Base-by-base conservation (phyloP, 2,888 invertebrate species). In the Deilephila porcellus region DNA sequence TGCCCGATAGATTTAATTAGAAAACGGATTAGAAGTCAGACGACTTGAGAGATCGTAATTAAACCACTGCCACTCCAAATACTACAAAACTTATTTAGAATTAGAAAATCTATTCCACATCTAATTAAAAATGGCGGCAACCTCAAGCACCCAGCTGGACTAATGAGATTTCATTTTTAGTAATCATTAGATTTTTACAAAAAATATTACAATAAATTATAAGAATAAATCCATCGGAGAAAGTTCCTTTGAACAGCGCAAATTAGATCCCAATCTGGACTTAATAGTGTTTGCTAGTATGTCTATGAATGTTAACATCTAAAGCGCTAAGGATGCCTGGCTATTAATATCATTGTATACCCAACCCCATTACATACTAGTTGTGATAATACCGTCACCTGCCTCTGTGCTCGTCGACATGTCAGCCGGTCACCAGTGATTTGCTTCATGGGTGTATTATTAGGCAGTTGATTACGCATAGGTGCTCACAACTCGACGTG, bases 1-100 rank as follows among this genome's bases (percentile, higher is more conserved):
- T 14, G 56, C 5, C 4, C 56, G n/a, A n/a, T 56, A 56, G 19
- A 56, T 56, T 56, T 56, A 56, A 56, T 56, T 56, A 56, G 19
- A 56, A 56, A 56, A 56, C 19, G 19, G 56, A 56, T 56, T 56
- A n/a, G 14, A n/a, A 56, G n/a, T n/a, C 56, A 3, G 56, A 56
- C n/a, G 56, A n/a, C 56, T 56, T 56, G 56, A 56, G 56, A n/a
- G 17, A n/a, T 56, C 56, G 45, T 45, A 56, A 56, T 56, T 56
- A 56, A 56, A 56, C 19, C 56, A 56, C 7, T 56, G 7, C 19
- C 4, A 56, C 56, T 4, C n/a, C 29, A 60, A 60, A 29, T 11
- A 60, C 7, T 25, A 29, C 29, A 25, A 29, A 29, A 6, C n/a
- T n/a, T n/a, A n/a, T 56, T n/a, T n/a, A n/a, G 6, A 67, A 11